Conservation (phyloP, 2,888 invertebrate species). For the Agriopis leucophaearia region DNA sequence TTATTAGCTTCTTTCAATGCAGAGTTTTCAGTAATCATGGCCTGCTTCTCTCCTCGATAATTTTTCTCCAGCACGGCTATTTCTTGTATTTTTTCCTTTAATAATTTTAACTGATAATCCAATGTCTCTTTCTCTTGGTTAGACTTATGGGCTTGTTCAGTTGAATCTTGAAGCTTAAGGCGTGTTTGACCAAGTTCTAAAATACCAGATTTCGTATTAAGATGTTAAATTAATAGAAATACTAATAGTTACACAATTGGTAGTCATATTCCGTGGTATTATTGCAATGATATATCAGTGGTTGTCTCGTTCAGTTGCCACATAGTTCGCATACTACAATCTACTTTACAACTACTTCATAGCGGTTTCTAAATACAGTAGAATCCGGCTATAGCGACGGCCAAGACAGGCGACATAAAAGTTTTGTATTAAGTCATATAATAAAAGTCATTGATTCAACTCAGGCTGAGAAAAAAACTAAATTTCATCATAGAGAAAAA, state of each 20-base stretch:
- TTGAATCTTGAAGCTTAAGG: conserved; percentile 56
- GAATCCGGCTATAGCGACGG: conserved; percentile 5
- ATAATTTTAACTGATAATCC: conserved; percentile 58
- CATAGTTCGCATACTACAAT: neutral
- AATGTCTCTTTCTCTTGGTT: conserved; percentile 61
- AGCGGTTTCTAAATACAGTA: conserved; percentile 6
- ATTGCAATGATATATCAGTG: no score
- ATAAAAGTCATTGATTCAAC: neutral
- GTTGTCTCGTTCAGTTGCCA: neutral
- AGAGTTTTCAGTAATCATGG: conserved; percentile 58
- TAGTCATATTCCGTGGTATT: no score
- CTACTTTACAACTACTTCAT: no score
- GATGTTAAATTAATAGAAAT: neutral
- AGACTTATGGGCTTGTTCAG: conserved; percentile 51
- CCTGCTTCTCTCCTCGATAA: conserved; percentile 59
- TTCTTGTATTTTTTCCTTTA: conserved; percentile 61
- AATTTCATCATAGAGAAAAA: no score
- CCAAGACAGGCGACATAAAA: neutral
- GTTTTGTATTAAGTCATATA: neutral
- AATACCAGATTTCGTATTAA: conserved; percentile 31
- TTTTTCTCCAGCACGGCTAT: conserved; percentile 58
- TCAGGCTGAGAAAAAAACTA: neutral
- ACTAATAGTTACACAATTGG: neutral
- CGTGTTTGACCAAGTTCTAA: conserved; percentile 61
- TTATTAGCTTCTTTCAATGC: conserved; percentile 60